These are phyloP conservation scores for Cephus sareptanus DNA, from an alignment of 2,888 invertebrate species.

Conservation along the genomic window DNA sequence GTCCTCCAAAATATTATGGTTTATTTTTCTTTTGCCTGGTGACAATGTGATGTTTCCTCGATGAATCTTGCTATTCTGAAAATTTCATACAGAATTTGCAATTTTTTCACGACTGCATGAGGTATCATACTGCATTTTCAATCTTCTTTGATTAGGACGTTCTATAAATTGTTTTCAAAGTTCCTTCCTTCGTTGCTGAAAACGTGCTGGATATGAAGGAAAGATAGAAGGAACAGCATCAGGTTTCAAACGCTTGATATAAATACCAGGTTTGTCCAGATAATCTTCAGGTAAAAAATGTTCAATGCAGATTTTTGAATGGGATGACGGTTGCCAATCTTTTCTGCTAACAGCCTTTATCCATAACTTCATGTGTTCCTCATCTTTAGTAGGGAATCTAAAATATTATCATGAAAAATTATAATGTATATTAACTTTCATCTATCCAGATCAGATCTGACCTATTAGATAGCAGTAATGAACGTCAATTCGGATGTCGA, in stretches of 20 bases:
- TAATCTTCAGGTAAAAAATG: conserved; percentile 9
- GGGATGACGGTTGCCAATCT: conserved; percentile 2
- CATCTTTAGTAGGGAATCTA: neutral
- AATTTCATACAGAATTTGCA: neutral
- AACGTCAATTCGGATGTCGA: no score
- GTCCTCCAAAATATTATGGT: neutral
- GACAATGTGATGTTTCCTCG: neutral
- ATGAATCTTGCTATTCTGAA: neutral
- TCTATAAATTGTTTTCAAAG: neutral
- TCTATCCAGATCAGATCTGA: no score
- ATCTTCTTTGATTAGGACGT: neutral
- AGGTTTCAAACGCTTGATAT: conserved; percentile 3
- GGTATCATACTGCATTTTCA: neutral
- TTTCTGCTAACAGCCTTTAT: conserved; percentile 3
- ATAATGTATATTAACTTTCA: no score
- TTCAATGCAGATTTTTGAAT: conserved; percentile 5
- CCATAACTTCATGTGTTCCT: neutral
- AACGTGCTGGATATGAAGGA: neutral
- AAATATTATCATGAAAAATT: neutral
- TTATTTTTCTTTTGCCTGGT: neutral
- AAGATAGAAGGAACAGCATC: conserved; percentile 1
- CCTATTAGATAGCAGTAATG: no score
- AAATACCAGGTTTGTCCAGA: neutral
- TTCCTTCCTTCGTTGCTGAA: neutral
- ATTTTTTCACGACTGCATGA: neutral